phyloP scores from a whole-genome alignment of 2,113 vertebrate genomes.

The Dromas ardeola region DNA sequence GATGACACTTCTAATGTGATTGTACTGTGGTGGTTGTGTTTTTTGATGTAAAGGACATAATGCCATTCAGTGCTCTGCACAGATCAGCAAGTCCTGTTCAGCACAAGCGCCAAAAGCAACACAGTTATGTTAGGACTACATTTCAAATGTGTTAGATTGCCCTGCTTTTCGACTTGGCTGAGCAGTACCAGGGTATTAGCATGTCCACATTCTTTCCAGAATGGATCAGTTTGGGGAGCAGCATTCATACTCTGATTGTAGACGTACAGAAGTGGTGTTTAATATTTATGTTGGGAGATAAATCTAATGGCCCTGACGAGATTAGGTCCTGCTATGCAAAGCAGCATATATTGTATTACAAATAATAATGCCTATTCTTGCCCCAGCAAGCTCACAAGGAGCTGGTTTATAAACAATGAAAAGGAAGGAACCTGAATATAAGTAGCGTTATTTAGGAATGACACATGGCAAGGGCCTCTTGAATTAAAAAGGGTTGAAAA shows the following conservation, averaged over 20 bases:
- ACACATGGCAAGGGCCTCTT: not conserved
- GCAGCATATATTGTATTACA: not conserved
- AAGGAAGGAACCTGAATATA: not conserved
- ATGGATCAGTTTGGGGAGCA: not conserved
- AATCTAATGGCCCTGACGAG: not conserved
- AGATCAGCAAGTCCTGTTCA: not conserved
- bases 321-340: not conserved
- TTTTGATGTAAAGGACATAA: not conserved
- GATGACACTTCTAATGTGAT: not conserved
- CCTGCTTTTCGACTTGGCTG: not conserved
- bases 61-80: not conserved
- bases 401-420: not conserved
- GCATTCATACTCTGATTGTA: not conserved
- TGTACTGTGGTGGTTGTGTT: accelerated
- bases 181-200: not conserved
- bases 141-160: not conserved
- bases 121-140: not conserved
- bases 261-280: not conserved
- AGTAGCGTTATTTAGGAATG: not conserved
- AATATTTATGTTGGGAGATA: not conserved
- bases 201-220: not conserved
- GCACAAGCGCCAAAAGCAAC: not conserved
- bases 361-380: not conserved
- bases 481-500: not conserved
- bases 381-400: not conserved